These are phyloP conservation scores for Collichthys lucidus DNA, from an alignment of 2,113 vertebrate species.

Conservation along the genomic window DNA sequence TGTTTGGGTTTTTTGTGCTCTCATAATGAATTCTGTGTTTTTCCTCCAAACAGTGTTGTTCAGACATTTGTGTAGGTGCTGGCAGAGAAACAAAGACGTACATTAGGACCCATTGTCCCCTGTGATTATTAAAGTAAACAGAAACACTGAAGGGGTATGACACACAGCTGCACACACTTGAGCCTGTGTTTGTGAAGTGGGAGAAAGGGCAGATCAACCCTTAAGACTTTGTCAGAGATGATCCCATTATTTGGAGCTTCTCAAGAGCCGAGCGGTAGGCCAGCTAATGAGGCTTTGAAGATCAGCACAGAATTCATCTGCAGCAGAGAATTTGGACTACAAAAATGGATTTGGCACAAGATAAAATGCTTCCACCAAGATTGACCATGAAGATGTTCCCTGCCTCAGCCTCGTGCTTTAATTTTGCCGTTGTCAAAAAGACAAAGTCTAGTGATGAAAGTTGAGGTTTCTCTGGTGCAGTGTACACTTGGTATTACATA, in stretches of 20 bases:
- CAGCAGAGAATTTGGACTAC: constrained; percentile 21
- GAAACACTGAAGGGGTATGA: constrained; percentile 71
- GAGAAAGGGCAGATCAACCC: constrained; percentile 74
- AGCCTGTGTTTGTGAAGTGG: constrained; percentile 71
- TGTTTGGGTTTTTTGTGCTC: constrained; percentile 65
- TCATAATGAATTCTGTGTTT: constrained; percentile 79
- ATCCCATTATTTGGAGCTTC: constrained; percentile 71
- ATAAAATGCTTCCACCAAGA: constrained; percentile 69
- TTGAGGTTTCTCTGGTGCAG: not conserved
- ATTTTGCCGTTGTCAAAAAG: not conserved
- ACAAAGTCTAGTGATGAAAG: not conserved
- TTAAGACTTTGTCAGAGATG: constrained; percentile 76
- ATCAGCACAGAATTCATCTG: constrained; percentile 45
- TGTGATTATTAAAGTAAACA: constrained; percentile 84
- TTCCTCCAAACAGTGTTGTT: constrained; percentile 76
- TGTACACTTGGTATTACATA: not conserved
- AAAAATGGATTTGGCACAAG: constrained; percentile 64
- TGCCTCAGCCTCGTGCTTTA: not conserved
- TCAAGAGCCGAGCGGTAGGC: constrained; percentile 54
- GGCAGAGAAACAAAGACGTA: constrained; percentile 84
- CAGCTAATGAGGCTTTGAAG: constrained; percentile 77
- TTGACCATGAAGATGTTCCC: not conserved
- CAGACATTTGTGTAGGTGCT: constrained; percentile 80
- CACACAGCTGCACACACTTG: constrained; percentile 82
- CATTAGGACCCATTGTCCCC: constrained; percentile 74